Conservation (phyloP, 1,140 invertebrate genomes). For the Eciton burchellii region DNA sequence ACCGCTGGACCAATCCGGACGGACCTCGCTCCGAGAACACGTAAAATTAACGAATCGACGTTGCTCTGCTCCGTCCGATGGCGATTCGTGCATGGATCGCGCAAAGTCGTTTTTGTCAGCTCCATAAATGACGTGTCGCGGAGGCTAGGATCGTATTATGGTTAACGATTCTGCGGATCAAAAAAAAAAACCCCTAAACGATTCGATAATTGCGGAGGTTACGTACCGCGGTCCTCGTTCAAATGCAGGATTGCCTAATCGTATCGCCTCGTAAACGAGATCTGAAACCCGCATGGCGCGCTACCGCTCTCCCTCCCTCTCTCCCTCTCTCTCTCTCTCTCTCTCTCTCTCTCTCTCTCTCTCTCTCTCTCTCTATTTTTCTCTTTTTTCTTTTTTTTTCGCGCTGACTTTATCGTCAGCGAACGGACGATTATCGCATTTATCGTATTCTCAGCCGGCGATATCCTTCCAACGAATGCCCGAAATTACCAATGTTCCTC, state of each 20-base stretch:
- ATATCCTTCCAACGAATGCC: background rate
- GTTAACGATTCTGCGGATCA: background rate
- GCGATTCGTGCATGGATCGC: slow-evolving; percentile 53
- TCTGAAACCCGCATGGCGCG: background rate
- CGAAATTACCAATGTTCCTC: background rate
- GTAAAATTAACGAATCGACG: slow-evolving; percentile 36
- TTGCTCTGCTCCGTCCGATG: slow-evolving; percentile 18
- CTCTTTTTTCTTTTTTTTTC: background rate
- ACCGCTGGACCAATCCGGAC: slow-evolving; percentile 46
- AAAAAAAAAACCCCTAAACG: slow-evolving; percentile 11
- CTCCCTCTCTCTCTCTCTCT: no score
- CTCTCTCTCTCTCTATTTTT: no score
- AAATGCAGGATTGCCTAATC: slow-evolving; percentile 2
- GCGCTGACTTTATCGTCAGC: background rate
- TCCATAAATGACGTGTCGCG: slow-evolving; percentile 34
- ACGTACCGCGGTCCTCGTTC: background rate
- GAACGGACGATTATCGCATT: background rate
- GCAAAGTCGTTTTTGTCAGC: slow-evolving; percentile 39
- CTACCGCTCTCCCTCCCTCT: no score
- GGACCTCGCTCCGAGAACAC: slow-evolving; percentile 13
- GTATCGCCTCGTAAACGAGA: slow-evolving; percentile 12
- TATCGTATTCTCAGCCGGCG: no score
- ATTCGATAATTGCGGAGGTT: slow-evolving; percentile 36
- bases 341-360: no score
- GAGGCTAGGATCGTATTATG: slow-evolving; percentile 33